Conservation (phyloP, 2,113 vertebrate species). For the Charadrius vociferus region DNA sequence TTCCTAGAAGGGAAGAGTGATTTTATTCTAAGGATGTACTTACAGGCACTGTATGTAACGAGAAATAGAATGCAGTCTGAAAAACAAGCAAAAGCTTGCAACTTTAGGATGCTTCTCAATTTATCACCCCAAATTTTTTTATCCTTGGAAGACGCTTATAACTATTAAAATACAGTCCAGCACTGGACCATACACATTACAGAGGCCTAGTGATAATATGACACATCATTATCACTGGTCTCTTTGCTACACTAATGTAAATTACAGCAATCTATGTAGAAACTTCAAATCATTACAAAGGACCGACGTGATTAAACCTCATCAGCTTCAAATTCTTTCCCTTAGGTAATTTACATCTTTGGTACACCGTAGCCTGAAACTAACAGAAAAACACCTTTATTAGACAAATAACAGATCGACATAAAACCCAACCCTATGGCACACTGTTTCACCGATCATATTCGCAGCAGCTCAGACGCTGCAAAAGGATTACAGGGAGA, state of each 20-base stretch:
- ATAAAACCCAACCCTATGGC: background rate
- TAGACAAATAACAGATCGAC: constrained; percentile 22
- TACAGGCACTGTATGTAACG: background rate
- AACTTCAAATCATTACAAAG: background rate
- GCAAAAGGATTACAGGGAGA: constrained; percentile 5
- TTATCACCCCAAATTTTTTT: background rate
- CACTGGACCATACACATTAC: background rate
- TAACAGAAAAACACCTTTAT: constrained; percentile 28
- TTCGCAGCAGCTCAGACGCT: background rate
- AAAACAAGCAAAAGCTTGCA: background rate
- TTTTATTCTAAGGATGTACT: background rate
- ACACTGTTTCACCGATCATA: background rate
- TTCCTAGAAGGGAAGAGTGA: background rate
- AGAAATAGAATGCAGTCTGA: background rate
- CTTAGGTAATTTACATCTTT: background rate
- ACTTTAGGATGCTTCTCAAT: background rate
- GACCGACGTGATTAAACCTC: background rate
- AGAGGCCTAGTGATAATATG: background rate
- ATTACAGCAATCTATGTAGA: background rate
- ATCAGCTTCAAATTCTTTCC: background rate
- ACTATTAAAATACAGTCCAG: background rate
- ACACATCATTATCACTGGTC: background rate
- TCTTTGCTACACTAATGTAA: background rate
- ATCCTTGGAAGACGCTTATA: background rate
- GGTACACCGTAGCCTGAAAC: background rate